phyloP scores from a whole-genome alignment of 2,888 invertebrate genomes.

The Chromoteleia sp. region DNA sequence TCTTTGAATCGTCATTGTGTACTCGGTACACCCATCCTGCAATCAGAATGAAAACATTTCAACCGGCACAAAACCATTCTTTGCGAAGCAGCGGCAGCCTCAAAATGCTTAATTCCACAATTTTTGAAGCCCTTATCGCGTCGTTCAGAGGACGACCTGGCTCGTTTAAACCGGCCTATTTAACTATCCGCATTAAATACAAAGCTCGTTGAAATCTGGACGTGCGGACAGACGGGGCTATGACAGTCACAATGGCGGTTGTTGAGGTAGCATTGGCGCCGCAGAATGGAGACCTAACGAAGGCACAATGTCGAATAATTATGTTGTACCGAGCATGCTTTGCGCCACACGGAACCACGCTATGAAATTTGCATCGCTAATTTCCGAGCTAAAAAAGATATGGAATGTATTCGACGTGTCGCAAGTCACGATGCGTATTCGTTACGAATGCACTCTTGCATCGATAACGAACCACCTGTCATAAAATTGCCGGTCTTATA shows the following conservation, averaged over 20 bases:
- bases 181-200: slow-evolving; percentile 31
- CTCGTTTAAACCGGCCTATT: slow-evolving; percentile 39
- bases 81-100: not conserved
- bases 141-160: slow-evolving; percentile 4
- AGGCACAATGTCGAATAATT: slow-evolving; percentile 78
- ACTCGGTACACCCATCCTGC: not conserved
- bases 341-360: slow-evolving; percentile 61
- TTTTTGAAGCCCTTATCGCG: slow-evolving; percentile 31
- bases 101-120: slow-evolving; percentile 26
- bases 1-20: not conserved
- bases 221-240: slow-evolving; percentile 39
- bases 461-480: slow-evolving; percentile 71
- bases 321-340: slow-evolving; percentile 71
- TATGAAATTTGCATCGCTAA: slow-evolving; percentile 77
- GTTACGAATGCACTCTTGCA: slow-evolving; percentile 45
- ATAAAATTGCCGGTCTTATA: slow-evolving; percentile 45
- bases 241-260: slow-evolving; percentile 43
- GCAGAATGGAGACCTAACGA: slow-evolving; percentile 76
- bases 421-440: slow-evolving; percentile 59
- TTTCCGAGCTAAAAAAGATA: slow-evolving; percentile 73
- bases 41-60: not conserved
- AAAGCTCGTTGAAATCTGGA: slow-evolving; percentile 48
- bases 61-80: not conserved
- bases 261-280: slow-evolving; percentile 61
- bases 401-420: slow-evolving; percentile 57